Percentiles rank a stretch among this genome's conserved stretches.
Evolutionary conservation across 2,113 vertebrate species (phyloP).

Genomic region (Gnathonemus echidnorhynchus): DNA sequence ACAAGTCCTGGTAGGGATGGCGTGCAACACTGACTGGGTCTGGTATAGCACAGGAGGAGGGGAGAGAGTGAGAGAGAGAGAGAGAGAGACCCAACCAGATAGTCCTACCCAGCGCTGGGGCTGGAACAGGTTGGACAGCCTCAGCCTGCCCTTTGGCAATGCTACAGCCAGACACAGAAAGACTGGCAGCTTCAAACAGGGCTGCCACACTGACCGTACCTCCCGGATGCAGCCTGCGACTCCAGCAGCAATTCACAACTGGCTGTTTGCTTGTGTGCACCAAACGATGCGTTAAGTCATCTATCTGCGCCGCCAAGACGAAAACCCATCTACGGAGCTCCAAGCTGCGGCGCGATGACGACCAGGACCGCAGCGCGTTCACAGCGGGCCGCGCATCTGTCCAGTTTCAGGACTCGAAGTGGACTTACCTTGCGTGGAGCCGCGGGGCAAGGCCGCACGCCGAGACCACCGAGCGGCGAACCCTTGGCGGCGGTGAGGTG

Average conservation of each 20-base stretch:
- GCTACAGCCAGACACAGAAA: neutral
- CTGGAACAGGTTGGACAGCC: neutral
- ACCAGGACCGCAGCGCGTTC: neutral
- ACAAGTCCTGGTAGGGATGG: neutral
- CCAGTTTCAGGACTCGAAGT: neutral
- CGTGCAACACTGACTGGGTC: neutral
- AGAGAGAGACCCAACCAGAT: neutral
- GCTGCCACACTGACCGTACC: neutral
- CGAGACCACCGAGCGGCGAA: neutral
- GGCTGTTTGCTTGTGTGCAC: neutral
- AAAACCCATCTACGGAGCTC: neutral
- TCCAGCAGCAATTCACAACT: neutral
- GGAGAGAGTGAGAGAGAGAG: neutral
- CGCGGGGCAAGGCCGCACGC: neutral
- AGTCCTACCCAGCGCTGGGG: neutral
- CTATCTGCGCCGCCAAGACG: neutral
- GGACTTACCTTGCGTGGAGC: neutral
- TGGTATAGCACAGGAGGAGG: neutral
- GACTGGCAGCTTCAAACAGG: neutral
- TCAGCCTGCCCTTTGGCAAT: neutral
- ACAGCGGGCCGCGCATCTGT: neutral
- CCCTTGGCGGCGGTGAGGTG: neutral
- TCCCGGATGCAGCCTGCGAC: neutral
- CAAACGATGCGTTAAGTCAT: neutral
- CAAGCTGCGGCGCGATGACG: neutral